Evolutionary conservation across 2,888 invertebrate genomes (phyloP).

Genomic region (Ommatoiulus sabulosus): DNA sequence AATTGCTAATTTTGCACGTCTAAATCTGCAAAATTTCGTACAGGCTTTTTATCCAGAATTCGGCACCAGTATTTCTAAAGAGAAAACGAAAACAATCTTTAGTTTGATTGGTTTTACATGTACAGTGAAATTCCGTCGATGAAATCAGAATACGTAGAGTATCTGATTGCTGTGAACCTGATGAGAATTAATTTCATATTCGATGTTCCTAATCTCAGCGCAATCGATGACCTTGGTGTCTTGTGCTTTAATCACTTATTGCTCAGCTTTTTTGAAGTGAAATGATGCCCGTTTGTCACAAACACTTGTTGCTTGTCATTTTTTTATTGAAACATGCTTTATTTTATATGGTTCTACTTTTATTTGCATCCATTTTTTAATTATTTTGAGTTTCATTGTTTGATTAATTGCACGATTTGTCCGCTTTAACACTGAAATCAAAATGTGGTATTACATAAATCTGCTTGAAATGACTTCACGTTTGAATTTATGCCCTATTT

Average conservation of each 20-base stretch:
- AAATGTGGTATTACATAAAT: background rate
- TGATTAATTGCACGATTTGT: background rate
- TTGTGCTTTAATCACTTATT: background rate
- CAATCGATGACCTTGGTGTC: background rate
- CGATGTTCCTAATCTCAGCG: slow-evolving; percentile 45
- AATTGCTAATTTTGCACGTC: too few species aligned
- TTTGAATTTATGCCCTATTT: background rate
- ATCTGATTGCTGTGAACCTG: slow-evolving; percentile 10
- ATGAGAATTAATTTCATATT: slow-evolving; percentile 25
- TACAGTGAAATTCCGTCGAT: background rate
- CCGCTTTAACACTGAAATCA: background rate
- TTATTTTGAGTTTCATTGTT: slow-evolving; percentile 1
- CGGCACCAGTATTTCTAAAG: too few species aligned
- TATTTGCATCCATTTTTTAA: slow-evolving; percentile 14
- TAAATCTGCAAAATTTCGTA: too few species aligned
- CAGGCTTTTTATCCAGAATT: too few species aligned
- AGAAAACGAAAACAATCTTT: too few species aligned
- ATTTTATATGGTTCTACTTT: slow-evolving; percentile 45
- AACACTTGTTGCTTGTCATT: slow-evolving; percentile 11
- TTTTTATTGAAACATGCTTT: slow-evolving; percentile 29
- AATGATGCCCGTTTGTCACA: slow-evolving; percentile 7
- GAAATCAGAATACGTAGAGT: background rate
- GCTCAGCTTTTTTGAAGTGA: background rate
- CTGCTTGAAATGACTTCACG: background rate
- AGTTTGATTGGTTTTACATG: background rate